Percentiles rank a stretch among this genome's conserved stretches.
Conservation (phyloP, 2,888 invertebrate genomes). For the Carterocephalus palaemon region DNA sequence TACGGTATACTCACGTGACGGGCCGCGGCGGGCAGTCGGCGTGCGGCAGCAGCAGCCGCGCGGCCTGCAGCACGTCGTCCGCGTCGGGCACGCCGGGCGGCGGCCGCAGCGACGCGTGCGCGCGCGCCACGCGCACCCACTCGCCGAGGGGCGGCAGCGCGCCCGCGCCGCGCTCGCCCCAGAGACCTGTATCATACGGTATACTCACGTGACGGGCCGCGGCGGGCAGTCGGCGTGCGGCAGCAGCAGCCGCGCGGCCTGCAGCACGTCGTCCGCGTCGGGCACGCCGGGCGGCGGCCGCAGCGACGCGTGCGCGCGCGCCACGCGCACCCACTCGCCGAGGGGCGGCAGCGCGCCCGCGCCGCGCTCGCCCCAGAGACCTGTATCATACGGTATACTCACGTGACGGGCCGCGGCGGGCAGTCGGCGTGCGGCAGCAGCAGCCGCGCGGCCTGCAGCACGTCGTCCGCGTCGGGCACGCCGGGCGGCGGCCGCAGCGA, state of each 20-base stretch:
- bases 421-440: slow-evolving; percentile 93
- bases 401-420: slow-evolving; percentile 88
- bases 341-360: slow-evolving; percentile 93
- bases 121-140: slow-evolving; percentile 90
- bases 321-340: slow-evolving; percentile 93
- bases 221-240: slow-evolving; percentile 95
- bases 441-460: slow-evolving; percentile 91
- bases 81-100: slow-evolving; percentile 89
- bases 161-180: slow-evolving; percentile 92
- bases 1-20: slow-evolving; percentile 78
- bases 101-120: slow-evolving; percentile 89
- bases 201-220: slow-evolving; percentile 82
- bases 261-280: slow-evolving; percentile 92
- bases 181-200: slow-evolving; percentile 81
- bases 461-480: slow-evolving; percentile 91
- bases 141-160: slow-evolving; percentile 94
- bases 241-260: slow-evolving; percentile 89
- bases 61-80: slow-evolving; percentile 93
- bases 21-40: slow-evolving; percentile 92
- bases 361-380: slow-evolving; percentile 90
- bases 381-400: slow-evolving; percentile 49
- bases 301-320: slow-evolving; percentile 89
- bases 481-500: slow-evolving; percentile 87
- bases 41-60: slow-evolving; percentile 89
- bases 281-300: slow-evolving; percentile 87